Evolutionary conservation across 2,888 invertebrate genomes (phyloP).

Genomic region (Mongoloraphidia duomilia): DNA sequence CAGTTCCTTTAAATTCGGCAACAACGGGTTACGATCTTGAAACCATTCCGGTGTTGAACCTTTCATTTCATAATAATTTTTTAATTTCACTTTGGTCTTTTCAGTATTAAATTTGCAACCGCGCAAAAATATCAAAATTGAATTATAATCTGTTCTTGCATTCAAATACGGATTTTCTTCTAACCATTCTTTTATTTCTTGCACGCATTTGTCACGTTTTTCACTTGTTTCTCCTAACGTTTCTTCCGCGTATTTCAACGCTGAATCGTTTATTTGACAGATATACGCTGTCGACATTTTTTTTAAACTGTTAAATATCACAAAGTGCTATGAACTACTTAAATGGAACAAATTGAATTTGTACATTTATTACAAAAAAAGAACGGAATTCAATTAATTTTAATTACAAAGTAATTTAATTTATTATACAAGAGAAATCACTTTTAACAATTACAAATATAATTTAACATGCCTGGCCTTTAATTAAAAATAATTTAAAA

Average conservation of each 20-base stretch:
- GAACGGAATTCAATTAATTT: too few relatives aligned
- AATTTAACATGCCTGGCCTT: too few relatives aligned
- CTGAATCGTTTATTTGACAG: conserved; percentile 14
- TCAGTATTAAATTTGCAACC: conserved; percentile 45
- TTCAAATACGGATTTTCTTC: conserved; percentile 28
- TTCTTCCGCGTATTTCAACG: conserved; percentile 19
- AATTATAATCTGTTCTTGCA: conserved; percentile 32
- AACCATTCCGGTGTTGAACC: conserved; percentile 45
- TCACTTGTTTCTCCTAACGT: conserved; percentile 24
- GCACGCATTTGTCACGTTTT: conserved; percentile 18
- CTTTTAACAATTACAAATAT: too few relatives aligned
- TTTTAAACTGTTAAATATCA: too few relatives aligned
- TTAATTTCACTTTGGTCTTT: conserved; percentile 39
- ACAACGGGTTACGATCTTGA: conserved; percentile 38
- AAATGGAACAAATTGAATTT: too few relatives aligned
- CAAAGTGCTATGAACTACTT: too few relatives aligned
- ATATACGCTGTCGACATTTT: neutral
- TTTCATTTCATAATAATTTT: conserved; percentile 41
- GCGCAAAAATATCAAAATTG: conserved; percentile 40
- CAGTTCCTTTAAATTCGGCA: conserved; percentile 40
- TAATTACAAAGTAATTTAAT: too few relatives aligned
- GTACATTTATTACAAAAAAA: too few relatives aligned
- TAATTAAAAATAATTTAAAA: too few relatives aligned
- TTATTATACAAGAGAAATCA: too few relatives aligned
- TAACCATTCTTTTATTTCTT: conserved; percentile 29